Percentiles rank a stretch among this genome's conserved stretches.
These are phyloP conservation scores for Meteorus colon DNA, from an alignment of 2,888 invertebrate genomes.

Conservation along the genomic window DNA sequence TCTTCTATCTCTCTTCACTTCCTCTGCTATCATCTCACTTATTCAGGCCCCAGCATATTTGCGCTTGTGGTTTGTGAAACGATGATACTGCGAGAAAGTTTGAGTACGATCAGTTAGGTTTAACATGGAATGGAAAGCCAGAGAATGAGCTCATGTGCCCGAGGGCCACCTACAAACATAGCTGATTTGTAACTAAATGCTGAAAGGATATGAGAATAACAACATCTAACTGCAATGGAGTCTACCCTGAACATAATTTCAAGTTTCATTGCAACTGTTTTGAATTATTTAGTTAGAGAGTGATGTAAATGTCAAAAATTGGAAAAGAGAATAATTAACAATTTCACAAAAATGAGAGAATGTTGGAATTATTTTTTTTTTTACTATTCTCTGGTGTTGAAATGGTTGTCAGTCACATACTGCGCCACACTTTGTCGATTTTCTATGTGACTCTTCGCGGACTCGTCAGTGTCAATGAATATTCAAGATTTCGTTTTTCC, in stretches of 20 bases:
- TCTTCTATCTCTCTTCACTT: background rate
- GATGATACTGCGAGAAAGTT: conserved; percentile 47
- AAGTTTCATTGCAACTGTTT: background rate
- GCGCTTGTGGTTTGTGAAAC: conserved; percentile 25
- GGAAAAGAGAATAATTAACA: background rate
- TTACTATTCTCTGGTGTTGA: background rate
- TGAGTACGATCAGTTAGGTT: conserved; percentile 20
- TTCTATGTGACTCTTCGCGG: background rate
- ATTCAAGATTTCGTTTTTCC: conserved; percentile 12
- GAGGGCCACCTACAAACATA: conserved; percentile 20
- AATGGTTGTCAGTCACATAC: background rate
- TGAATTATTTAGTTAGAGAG: too few species aligned
- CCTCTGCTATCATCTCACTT: conserved; percentile 1
- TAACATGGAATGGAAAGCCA: background rate
- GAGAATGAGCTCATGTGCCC: conserved; percentile 17
- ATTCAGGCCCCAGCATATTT: conserved; percentile 38
- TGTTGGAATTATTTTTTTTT: background rate
- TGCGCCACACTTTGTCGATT: background rate
- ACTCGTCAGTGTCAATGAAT: conserved; percentile 21
- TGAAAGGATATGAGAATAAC: conserved; percentile 16
- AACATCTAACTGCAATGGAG: background rate
- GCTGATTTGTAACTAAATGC: conserved; percentile 7
- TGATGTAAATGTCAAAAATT: background rate
- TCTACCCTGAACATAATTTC: too few species aligned
- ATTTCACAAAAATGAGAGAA: background rate